A percentile compares a stretch with the other conserved stretches of the same genome.
phyloP scores from a whole-genome alignment of 1,140 invertebrate genomes.

The Acromyrmex charruanus region DNA sequence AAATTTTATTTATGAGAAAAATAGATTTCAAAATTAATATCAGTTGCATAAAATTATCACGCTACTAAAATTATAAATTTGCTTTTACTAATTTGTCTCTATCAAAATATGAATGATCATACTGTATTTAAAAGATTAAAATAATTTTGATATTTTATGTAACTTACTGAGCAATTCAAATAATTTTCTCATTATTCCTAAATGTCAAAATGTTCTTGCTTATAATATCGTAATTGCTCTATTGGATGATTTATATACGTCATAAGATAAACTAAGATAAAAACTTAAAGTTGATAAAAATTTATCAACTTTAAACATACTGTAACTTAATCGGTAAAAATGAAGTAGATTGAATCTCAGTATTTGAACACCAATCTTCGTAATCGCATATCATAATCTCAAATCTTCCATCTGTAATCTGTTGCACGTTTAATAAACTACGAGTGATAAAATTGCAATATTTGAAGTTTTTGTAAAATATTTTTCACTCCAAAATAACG shows the following conservation, averaged over 20 bases:
- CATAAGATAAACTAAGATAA: neutral
- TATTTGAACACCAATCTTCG: neutral
- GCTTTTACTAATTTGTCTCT: neutral
- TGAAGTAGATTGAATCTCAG: neutral
- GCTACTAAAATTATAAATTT: slow-evolving; percentile 5
- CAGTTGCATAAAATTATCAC: neutral
- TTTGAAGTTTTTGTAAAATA: neutral
- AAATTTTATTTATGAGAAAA: slow-evolving; percentile 8
- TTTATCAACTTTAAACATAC: slow-evolving; percentile 11
- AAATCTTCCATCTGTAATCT: slow-evolving; percentile 2
- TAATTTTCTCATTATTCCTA: neutral
- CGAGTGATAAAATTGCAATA: neutral
- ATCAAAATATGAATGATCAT: neutral
- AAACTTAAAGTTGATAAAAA: neutral
- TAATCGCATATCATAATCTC: neutral
- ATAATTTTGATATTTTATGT: slow-evolving; percentile 1
- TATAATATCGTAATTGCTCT: neutral
- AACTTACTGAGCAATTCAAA: neutral
- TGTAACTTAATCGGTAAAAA: neutral
- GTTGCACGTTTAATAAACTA: neutral
- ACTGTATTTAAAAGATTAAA: neutral
- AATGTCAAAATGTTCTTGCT: neutral
- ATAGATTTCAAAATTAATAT: neutral
- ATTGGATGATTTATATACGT: slow-evolving; percentile 4
- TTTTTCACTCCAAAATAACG: neutral